Evolutionary conservation across 2,797 vertebrate species (phyloP).

Genomic region (Calcarius lapponicus): DNA sequence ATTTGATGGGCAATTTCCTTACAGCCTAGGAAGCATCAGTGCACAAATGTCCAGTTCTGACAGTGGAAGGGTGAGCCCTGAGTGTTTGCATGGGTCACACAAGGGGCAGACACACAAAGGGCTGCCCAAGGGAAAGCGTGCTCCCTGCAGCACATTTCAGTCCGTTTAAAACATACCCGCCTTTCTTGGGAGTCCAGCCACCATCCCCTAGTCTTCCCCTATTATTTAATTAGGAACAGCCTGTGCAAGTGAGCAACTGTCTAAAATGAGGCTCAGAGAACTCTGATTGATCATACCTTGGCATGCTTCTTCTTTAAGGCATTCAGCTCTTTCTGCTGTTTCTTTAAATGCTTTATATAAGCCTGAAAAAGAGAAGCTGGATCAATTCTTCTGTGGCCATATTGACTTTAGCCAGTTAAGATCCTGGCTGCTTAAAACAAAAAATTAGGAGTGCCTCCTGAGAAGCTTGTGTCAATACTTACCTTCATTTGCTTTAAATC

Average conservation of each 20-base stretch:
- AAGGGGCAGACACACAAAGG: no score
- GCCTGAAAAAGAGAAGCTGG: conserved; percentile 76
- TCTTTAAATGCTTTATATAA: conserved; percentile 95
- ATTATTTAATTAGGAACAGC: neutral
- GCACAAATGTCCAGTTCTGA: neutral
- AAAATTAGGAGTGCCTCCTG: neutral
- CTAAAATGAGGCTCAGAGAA: neutral
- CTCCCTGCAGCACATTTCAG: no score
- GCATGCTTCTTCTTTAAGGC: conserved; percentile 94
- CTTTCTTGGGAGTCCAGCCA: neutral
- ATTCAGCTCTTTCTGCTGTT: conserved; percentile 95
- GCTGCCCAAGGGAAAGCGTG: no score
- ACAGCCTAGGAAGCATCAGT: neutral
- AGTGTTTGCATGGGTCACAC: no score
- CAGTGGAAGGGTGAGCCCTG: neutral
- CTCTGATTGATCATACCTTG: conserved; percentile 81
- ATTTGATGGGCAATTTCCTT: neutral
- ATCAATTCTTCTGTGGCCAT: neutral
- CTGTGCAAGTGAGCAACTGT: neutral
- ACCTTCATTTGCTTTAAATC: conserved; percentile 99
- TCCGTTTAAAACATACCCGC: neutral
- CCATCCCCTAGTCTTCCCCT: neutral
- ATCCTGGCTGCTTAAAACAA: neutral
- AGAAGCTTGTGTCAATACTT: conserved; percentile 22
- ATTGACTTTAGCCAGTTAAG: neutral